These are phyloP conservation scores for Anser brachyrhynchus DNA, from an alignment of 2,113 vertebrate genomes.

Conservation along the genomic window DNA sequence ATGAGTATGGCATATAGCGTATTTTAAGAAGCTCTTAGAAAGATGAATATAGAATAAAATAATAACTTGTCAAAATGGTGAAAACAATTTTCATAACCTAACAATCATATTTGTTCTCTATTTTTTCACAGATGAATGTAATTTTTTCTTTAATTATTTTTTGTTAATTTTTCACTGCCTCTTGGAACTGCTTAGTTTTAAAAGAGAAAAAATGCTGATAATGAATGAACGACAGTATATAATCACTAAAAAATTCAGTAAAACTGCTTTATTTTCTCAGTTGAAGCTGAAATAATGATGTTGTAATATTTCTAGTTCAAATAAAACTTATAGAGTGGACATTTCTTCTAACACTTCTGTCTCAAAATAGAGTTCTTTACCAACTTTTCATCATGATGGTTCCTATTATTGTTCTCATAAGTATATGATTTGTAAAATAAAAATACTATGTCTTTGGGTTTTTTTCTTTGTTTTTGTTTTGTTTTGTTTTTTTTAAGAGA, in stretches of 20 bases:
- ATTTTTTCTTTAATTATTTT: background rate
- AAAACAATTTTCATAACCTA: rapidly evolving
- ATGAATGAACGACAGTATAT: background rate
- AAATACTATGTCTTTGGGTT: background rate
- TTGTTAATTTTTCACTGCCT: background rate
- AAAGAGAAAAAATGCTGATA: background rate
- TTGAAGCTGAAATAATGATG: background rate
- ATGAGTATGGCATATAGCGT: background rate
- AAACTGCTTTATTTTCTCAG: background rate
- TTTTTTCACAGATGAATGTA: background rate
- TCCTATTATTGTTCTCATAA: background rate
- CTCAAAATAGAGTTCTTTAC: background rate
- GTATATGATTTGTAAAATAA: background rate
- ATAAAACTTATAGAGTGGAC: background rate
- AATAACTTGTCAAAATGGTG: background rate
- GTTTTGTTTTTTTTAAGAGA: background rate
- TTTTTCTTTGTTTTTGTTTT: background rate
- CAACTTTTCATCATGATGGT: background rate
- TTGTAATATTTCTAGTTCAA: background rate
- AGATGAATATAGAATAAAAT: background rate
- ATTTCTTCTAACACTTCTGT: background rate
- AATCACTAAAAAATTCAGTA: background rate
- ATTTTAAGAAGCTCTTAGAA: background rate
- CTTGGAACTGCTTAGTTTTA: background rate
- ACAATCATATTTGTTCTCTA: background rate